Evolutionary conservation across 1,140 invertebrate genomes (phyloP).

Genomic region (Cotesia chilonis): DNA sequence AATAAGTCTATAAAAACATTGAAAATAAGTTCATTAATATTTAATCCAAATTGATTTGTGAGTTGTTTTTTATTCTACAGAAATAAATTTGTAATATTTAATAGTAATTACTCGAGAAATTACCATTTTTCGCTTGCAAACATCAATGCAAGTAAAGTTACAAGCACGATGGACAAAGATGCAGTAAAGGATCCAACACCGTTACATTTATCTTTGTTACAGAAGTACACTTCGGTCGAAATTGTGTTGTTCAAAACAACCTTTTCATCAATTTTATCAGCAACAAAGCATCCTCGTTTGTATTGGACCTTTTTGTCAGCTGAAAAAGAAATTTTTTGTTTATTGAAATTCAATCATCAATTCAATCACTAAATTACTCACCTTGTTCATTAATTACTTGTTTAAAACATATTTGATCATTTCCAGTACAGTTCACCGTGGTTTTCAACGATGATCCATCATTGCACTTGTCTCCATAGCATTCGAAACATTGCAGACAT

Average conservation of each 20-base stretch:
- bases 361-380: background rate
- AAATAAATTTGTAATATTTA: too few species aligned
- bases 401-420: background rate
- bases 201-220: conserved; percentile 20
- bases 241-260: background rate
- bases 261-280: too few species aligned
- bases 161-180: conserved; percentile 3
- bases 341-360: background rate
- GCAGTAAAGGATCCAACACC: background rate
- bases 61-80: too few species aligned
- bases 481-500: background rate
- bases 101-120: background rate
- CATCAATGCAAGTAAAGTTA: background rate
- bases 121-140: background rate
- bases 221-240: conserved; percentile 9
- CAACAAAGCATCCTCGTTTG: too few species aligned
- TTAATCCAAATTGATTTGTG: too few species aligned
- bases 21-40: too few species aligned
- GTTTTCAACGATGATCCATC: too few species aligned
- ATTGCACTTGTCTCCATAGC: too few species aligned
- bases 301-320: too few species aligned
- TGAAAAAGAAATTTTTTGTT: too few species aligned
- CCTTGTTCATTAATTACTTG: background rate
- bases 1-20: too few species aligned
- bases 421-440: too few species aligned